Conservation (phyloP, 2,113 vertebrate genomes). For the Serilophus lunatus region DNA sequence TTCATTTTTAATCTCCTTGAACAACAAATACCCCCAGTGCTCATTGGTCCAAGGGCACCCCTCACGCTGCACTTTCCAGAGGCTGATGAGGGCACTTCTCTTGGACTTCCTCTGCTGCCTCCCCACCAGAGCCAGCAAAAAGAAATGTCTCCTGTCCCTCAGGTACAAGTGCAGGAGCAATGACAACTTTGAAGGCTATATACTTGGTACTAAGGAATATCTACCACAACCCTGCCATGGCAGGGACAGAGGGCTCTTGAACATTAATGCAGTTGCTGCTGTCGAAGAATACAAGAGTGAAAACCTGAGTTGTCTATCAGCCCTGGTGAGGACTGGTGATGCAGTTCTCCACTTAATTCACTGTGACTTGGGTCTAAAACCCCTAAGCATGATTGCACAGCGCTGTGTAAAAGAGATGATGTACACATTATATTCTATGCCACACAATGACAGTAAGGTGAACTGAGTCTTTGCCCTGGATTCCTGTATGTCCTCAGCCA, state of each 20-base stretch:
- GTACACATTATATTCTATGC: accelerated
- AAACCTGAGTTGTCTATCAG: neutral
- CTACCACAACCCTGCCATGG: accelerated
- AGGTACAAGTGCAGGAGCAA: accelerated
- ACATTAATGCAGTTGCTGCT: neutral
- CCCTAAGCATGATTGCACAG: accelerated
- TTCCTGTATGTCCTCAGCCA: neutral
- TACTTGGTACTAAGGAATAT: neutral
- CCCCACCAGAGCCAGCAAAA: neutral
- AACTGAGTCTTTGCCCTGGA: neutral
- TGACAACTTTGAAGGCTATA: neutral
- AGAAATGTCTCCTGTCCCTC: neutral
- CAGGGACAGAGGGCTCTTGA: neutral
- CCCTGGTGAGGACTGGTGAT: accelerated
- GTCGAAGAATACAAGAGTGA: neutral
- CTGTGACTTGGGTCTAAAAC: accelerated
- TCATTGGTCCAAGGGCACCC: neutral
- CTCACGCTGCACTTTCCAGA: neutral
- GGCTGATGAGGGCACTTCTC: neutral
- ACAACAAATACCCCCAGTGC: neutral
- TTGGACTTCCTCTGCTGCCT: neutral
- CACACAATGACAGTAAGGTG: neutral
- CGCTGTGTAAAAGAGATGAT: neutral
- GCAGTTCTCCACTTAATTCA: neutral
- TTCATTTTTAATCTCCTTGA: neutral